Conservation (phyloP, 2,888 invertebrate species). For the Orchestes rusci region DNA sequence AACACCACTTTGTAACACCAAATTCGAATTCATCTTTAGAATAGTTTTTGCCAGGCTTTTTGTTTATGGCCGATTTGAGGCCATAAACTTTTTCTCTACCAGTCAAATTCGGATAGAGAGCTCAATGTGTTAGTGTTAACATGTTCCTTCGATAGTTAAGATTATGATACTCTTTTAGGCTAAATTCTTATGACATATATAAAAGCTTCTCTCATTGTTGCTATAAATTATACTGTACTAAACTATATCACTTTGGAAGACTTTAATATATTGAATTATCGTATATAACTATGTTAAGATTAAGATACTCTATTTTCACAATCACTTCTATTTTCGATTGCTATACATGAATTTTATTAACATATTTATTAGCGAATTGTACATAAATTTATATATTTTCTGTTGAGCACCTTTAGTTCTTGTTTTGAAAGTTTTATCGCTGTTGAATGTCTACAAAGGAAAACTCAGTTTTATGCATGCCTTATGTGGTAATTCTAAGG, state of each 20-base stretch:
- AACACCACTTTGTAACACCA: slow-evolving; percentile 13
- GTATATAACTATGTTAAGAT: not conserved
- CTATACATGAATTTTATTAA: not conserved
- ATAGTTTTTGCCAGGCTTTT: not conserved
- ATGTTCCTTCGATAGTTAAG: no score
- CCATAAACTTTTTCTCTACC: no score
- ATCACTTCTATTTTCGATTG: not conserved
- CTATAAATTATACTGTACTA: no score
- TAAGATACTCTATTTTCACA: slow-evolving; percentile 1
- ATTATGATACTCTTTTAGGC: no score
- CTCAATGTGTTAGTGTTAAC: no score
- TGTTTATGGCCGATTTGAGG: no score
- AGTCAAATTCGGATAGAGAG: no score
- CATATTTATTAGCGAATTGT: not conserved
- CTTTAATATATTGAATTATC: slow-evolving; percentile 9
- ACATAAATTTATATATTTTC: not conserved
- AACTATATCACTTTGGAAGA: slow-evolving; percentile 18
- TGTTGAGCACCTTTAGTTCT: not conserved
- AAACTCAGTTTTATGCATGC: no score
- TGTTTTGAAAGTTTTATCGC: not conserved
- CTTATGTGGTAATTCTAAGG: no score
- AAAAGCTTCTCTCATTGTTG: slow-evolving; percentile 17
- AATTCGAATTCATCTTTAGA: not conserved
- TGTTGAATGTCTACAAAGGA: no score
- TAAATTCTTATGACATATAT: no score